These are phyloP conservation scores for Anorthoa munda DNA, from an alignment of 2,888 invertebrate species.

Conservation along the genomic window DNA sequence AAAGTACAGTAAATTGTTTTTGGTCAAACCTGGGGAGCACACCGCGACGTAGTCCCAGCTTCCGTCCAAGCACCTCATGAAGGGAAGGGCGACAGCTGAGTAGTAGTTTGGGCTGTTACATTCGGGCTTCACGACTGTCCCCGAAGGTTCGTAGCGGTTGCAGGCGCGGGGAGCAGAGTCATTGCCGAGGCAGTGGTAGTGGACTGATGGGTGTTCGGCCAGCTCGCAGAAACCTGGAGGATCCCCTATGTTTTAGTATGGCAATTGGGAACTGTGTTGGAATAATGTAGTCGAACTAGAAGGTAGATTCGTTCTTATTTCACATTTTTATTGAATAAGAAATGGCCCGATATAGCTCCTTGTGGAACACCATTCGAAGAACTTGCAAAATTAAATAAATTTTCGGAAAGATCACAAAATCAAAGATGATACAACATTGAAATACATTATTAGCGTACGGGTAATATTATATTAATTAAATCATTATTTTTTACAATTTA, in stretches of 20 bases:
- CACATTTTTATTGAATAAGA: neutral
- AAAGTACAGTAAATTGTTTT: slow-evolving; percentile 38
- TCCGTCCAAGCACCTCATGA: slow-evolving; percentile 77
- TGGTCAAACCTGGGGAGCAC: slow-evolving; percentile 78
- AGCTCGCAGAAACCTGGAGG: slow-evolving; percentile 75
- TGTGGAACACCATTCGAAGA: slow-evolving; percentile 3
- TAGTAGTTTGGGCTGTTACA: slow-evolving; percentile 78
- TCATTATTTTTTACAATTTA: neutral
- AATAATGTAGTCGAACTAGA: neutral
- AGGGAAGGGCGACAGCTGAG: slow-evolving; percentile 56
- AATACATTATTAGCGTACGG: neutral
- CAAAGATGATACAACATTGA: too few species aligned
- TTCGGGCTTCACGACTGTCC: slow-evolving; percentile 71
- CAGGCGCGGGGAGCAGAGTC: slow-evolving; percentile 65
- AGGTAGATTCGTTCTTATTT: neutral
- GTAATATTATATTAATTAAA: neutral
- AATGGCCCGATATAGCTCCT: slow-evolving; percentile 13
- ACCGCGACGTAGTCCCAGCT: slow-evolving; percentile 74
- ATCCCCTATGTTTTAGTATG: neutral
- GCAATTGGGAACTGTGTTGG: neutral
- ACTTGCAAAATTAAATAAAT: too few species aligned
- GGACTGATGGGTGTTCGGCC: slow-evolving; percentile 70
- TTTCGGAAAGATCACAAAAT: neutral
- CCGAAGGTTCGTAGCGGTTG: slow-evolving; percentile 69
- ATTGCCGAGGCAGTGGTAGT: slow-evolving; percentile 71